A percentile compares a stretch with the other conserved stretches of the same genome.
These are phyloP conservation scores for Syncerus caffer DNA, from an alignment of 2,797 vertebrate species.

Conservation along the genomic window DNA sequence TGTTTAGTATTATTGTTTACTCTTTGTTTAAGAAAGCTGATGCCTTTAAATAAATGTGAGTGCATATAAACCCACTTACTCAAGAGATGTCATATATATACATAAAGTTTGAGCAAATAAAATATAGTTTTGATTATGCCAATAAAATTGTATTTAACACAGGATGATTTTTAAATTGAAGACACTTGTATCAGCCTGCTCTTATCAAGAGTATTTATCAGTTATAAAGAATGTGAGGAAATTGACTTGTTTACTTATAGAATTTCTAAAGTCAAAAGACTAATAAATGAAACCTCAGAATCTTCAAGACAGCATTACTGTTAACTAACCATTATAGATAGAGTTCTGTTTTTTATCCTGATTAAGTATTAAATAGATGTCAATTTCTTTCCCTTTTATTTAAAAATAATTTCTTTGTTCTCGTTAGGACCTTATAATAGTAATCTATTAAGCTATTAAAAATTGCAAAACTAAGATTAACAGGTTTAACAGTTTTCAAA, in stretches of 20 bases:
- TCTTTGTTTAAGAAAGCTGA: not conserved
- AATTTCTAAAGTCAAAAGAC: not conserved
- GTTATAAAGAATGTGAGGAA: not conserved
- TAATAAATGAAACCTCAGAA: not conserved
- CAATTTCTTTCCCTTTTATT: not conserved
- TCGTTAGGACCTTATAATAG: not conserved
- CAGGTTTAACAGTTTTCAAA: not conserved
- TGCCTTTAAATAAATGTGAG: not conserved
- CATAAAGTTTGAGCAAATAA: not conserved
- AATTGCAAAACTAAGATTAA: not conserved
- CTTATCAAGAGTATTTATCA: not conserved
- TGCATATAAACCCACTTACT: not conserved
- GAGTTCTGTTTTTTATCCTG: not conserved
- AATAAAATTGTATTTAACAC: not conserved
- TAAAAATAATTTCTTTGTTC: not conserved
- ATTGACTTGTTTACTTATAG: not conserved
- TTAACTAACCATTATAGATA: not conserved
- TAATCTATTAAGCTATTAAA: not conserved
- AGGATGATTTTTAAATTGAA: slow-evolving; percentile 1
- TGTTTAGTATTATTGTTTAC: not conserved
- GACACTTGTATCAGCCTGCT: not conserved
- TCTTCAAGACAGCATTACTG: not conserved
- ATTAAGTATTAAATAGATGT: not conserved
- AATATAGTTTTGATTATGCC: not conserved
- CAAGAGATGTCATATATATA: not conserved